These are phyloP conservation scores for Temnothorax unifasciatus DNA, from an alignment of 2,888 invertebrate genomes.

Conservation along the genomic window DNA sequence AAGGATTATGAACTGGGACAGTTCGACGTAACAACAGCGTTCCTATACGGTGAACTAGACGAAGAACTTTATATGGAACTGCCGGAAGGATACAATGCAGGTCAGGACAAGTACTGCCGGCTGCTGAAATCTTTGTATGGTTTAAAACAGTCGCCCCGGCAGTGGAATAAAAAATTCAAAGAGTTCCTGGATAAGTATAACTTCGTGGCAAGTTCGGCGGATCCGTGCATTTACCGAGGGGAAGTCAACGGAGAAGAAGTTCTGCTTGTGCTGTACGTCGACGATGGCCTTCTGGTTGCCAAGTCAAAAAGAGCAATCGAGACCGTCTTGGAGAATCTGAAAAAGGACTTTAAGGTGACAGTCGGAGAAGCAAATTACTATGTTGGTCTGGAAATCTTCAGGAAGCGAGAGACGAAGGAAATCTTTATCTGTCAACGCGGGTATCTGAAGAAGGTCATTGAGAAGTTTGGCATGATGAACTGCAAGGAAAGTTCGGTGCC, in stretches of 20 bases:
- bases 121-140: constrained; percentile 49
- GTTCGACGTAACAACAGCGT: constrained; percentile 58
- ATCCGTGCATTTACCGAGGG: neutral
- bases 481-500: neutral
- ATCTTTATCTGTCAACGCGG: neutral
- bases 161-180: constrained; percentile 47
- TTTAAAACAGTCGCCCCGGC: constrained; percentile 56
- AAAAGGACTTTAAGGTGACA: neutral
- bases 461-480: neutral
- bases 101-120: constrained; percentile 1
- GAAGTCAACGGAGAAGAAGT: neutral
- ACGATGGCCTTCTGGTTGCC: neutral
- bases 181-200: neutral
- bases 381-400: neutral
- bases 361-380: neutral
- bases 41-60: constrained; percentile 47
- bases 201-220: neutral
- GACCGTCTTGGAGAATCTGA: neutral
- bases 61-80: constrained; percentile 59
- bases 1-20: constrained; percentile 34
- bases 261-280: neutral
- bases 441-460: neutral
- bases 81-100: constrained; percentile 50
- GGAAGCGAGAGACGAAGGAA: neutral
- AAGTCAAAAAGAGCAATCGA: neutral